A percentile compares a stretch with the other conserved stretches of the same genome.
phyloP scores from a whole-genome alignment of 2,113 vertebrate genomes.

The Noctilio leporinus region DNA sequence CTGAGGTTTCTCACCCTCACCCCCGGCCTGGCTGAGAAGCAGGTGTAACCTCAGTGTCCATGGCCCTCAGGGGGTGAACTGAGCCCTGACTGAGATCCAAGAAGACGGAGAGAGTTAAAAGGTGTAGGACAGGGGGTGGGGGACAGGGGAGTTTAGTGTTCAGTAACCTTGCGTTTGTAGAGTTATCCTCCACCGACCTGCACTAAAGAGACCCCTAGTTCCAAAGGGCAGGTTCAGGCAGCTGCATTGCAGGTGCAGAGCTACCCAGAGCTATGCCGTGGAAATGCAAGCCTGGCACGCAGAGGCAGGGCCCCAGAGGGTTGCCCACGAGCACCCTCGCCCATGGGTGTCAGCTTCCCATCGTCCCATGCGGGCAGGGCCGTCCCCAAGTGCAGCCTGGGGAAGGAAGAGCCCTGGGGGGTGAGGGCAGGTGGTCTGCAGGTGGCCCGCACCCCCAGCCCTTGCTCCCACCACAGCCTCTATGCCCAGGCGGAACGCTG shows the following conservation, averaged over 20 bases:
- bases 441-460: not conserved
- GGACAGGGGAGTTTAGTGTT: rapidly evolving
- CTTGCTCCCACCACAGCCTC: not conserved
- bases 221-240: not conserved
- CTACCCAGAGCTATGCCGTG: rapidly evolving
- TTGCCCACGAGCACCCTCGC: rapidly evolving
- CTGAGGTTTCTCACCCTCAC: too few relatives aligned
- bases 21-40: not conserved
- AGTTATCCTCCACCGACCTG: too few relatives aligned
- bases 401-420: not conserved
- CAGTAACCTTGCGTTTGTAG: not conserved
- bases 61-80: rapidly evolving
- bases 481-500: not conserved
- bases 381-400: not conserved
- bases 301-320: not conserved
- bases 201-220: not conserved
- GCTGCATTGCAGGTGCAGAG: not conserved
- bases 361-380: not conserved
- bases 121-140: rapidly evolving
- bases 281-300: not conserved
- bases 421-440: not conserved
- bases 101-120: not conserved
- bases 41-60: not conserved
- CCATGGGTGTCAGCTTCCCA: rapidly evolving
- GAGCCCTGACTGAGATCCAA: not conserved